These are phyloP conservation scores for Polypterus senegalus DNA, from an alignment of 2,113 vertebrate species.

Conservation along the genomic window DNA sequence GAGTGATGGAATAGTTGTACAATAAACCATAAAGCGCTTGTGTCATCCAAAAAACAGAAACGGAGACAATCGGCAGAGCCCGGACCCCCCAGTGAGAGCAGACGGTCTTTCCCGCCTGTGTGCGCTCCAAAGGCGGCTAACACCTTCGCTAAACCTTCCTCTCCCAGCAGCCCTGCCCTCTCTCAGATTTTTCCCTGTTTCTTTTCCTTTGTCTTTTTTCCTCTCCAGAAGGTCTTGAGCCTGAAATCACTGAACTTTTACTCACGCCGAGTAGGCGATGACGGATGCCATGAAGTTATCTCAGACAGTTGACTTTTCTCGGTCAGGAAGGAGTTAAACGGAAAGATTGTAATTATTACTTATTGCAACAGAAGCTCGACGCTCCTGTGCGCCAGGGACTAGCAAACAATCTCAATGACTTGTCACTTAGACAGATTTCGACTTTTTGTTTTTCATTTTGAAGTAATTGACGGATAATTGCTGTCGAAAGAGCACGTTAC, in stretches of 20 bases:
- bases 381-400: background rate
- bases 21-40: no score
- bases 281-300: slow-evolving; percentile 28
- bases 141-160: slow-evolving; percentile 39
- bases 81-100: slow-evolving; percentile 22
- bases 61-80: background rate
- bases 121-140: slow-evolving; percentile 52
- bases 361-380: background rate
- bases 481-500: no score
- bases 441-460: slow-evolving; percentile 4
- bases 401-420: slow-evolving; percentile 10
- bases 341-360: slow-evolving; percentile 4
- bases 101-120: slow-evolving; percentile 50
- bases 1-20: no score
- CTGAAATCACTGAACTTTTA: slow-evolving; percentile 23
- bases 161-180: slow-evolving; percentile 34
- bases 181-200: background rate
- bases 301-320: background rate
- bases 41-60: no score
- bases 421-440: background rate
- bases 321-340: slow-evolving; percentile 7
- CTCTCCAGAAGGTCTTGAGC: slow-evolving; percentile 29
- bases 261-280: slow-evolving; percentile 25
- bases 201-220: slow-evolving; percentile 11
- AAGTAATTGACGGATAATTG: no score